These are phyloP conservation scores for Erebia palarica DNA, from an alignment of 2,888 invertebrate species.

Conservation along the genomic window DNA sequence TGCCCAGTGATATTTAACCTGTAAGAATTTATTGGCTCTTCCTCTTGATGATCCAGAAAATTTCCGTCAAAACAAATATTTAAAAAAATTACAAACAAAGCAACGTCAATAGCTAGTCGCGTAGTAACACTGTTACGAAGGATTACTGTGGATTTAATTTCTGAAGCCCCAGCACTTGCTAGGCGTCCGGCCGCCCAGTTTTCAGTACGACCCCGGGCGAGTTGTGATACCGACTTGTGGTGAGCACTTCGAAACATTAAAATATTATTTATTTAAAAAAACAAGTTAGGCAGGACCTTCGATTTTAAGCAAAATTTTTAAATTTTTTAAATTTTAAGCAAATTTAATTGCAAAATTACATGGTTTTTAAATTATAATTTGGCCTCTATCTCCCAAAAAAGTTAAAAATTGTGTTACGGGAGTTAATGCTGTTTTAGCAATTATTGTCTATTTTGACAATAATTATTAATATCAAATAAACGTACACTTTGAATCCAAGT, in stretches of 20 bases:
- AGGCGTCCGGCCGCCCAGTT: constrained; percentile 48
- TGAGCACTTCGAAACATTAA: constrained; percentile 23
- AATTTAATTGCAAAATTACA: too few relatives aligned
- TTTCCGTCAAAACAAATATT: background rate
- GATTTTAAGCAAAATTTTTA: too few relatives aligned
- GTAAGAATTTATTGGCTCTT: background rate
- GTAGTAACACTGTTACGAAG: constrained; percentile 42
- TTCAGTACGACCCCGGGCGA: constrained; percentile 35
- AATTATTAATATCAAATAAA: too few relatives aligned
- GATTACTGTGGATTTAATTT: constrained; percentile 60
- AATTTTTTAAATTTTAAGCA: too few relatives aligned
- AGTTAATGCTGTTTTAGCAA: too few relatives aligned
- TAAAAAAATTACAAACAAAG: constrained; percentile 13
- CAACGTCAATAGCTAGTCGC: constrained; percentile 25
- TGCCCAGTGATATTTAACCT: background rate
- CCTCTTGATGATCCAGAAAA: background rate
- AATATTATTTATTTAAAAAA: background rate
- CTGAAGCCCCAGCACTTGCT: constrained; percentile 72
- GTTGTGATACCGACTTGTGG: constrained; percentile 34
- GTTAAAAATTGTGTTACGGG: too few relatives aligned
- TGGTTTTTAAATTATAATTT: too few relatives aligned
- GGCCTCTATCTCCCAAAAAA: too few relatives aligned
- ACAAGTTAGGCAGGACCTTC: too few relatives aligned
- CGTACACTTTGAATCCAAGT: too few relatives aligned
- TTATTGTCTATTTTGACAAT: too few relatives aligned